Conservation (phyloP, 1,140 invertebrate genomes). For the Protaetia brevitarsis region DNA sequence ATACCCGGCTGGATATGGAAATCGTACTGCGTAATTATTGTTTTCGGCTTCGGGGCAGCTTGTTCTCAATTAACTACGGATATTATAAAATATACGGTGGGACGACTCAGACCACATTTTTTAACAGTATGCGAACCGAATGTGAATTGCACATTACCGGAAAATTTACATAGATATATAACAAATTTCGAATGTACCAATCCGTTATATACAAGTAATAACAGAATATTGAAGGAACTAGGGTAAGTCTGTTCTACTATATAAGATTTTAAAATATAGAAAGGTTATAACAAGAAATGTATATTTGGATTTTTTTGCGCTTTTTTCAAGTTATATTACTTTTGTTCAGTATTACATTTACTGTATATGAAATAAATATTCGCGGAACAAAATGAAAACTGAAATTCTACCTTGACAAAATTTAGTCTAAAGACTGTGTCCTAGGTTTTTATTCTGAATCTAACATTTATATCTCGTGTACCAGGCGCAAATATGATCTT, state of each 20-base stretch:
- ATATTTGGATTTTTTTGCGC: no score
- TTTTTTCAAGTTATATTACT: no score
- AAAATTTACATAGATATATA: conserved; percentile 63
- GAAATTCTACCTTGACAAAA: no score
- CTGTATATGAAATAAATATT: no score
- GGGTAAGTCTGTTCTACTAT: conserved; percentile 50
- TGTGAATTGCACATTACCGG: conserved; percentile 55
- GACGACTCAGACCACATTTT: conserved; percentile 90
- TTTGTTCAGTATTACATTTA: no score
- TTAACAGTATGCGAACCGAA: conserved; percentile 69
- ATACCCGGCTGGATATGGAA: conserved; percentile 69
- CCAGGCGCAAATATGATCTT: no score
- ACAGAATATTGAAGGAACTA: conserved; percentile 62
- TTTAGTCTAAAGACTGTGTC: no score
- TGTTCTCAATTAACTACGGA: conserved; percentile 81
- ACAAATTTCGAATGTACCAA: conserved; percentile 61
- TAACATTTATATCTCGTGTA: no score
- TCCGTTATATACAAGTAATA: conserved; percentile 49
- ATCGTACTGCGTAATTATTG: conserved; percentile 69
- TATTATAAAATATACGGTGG: conserved; percentile 88
- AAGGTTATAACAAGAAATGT: no score
- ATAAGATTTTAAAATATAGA: neutral
- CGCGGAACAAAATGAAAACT: no score
- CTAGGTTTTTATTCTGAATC: no score
- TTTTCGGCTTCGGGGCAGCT: conserved; percentile 83